Base-by-base conservation (phyloP, 2,888 invertebrate genomes). In the Noctua comes region DNA sequence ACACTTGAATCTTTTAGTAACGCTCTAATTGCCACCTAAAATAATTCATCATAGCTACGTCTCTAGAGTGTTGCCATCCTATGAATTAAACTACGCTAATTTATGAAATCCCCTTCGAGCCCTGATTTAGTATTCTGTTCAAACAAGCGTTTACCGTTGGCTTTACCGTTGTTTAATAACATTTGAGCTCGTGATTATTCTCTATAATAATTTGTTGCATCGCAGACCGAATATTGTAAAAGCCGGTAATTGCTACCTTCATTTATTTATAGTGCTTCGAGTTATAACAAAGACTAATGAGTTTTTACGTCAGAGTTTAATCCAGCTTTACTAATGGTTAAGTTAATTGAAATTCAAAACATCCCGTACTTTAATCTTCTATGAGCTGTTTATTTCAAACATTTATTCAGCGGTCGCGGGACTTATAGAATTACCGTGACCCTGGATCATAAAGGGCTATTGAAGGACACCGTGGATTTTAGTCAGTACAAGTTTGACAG, bases 41-140 rank as follows among this genome's bases (percentile, higher is more conserved):
- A 86, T 75, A 79, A 79, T 83, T 71, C 7, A 62, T 43, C 16
- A 43, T 27, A 36, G 8, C 0, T 73, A 27, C 11, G 0, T 78
- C 65, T 73, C 81, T 43, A 13, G 65, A 70, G 79, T 57, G 31
- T 69, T 82, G 68, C 46, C 62, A 69, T 51, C 31, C 54, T 62
- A 57, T 57, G 73, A 65, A 31, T 73, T 66, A 66, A 69, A 66
- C 59, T 69, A 31, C 43, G 59, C 65, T 79, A 71, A 87, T 79
- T 81, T 79, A 85, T 85, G 75, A 68, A 87, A 80, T 59, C 70
- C 76, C 46, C 21, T 64, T 85, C 66, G 70, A 66, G 46, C 46
- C 18, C 43, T 73, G 40, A 82, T 87, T 85, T 64, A 57, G 54
- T 79, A 85, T 82, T 87, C 82, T 54, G 64, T 85, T 75, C 51